phyloP scores from a whole-genome alignment of 1,140 invertebrate species.

The Zaprionus inermis region DNA sequence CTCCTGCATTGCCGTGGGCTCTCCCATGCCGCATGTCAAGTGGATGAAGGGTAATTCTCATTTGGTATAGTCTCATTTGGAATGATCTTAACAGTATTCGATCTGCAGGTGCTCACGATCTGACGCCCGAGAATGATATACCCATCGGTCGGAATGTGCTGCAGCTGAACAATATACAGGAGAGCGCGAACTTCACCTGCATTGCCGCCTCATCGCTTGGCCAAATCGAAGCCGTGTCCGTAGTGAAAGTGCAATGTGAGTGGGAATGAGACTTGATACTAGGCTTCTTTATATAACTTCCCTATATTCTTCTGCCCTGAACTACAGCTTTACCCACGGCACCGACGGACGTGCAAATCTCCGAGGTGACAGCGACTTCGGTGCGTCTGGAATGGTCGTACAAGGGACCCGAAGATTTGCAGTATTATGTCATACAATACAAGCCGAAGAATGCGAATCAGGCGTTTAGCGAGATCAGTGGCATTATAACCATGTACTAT shows the following conservation, averaged over 20 bases:
- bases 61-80: too few relatives aligned
- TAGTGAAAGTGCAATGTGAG: slow-evolving; percentile 98
- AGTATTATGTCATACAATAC: slow-evolving; percentile 98
- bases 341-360: slow-evolving; percentile 93
- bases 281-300: too few relatives aligned
- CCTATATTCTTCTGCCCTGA: not conserved
- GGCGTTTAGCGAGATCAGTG: slow-evolving; percentile 94
- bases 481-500: slow-evolving; percentile 96
- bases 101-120: slow-evolving; percentile 87
- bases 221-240: slow-evolving; percentile 92
- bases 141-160: slow-evolving; percentile 95
- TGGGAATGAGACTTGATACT: not conserved
- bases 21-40: slow-evolving; percentile 98
- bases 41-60: slow-evolving; percentile 91
- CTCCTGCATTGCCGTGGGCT: slow-evolving; percentile 97
- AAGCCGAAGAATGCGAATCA: slow-evolving; percentile 95
- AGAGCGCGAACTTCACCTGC: slow-evolving; percentile 98
- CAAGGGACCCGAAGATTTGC: slow-evolving; percentile 92
- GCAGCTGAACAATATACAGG: slow-evolving; percentile 92
- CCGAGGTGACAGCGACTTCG: slow-evolving; percentile 96
- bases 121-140: slow-evolving; percentile 94
- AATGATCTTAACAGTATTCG: too few relatives aligned
- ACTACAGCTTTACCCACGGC: slow-evolving; percentile 90
- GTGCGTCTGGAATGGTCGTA: slow-evolving; percentile 96
- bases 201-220: slow-evolving; percentile 97